Evolutionary conservation across 2,888 invertebrate genomes (phyloP).

Genomic region (Onthophagus sagittarius): DNA sequence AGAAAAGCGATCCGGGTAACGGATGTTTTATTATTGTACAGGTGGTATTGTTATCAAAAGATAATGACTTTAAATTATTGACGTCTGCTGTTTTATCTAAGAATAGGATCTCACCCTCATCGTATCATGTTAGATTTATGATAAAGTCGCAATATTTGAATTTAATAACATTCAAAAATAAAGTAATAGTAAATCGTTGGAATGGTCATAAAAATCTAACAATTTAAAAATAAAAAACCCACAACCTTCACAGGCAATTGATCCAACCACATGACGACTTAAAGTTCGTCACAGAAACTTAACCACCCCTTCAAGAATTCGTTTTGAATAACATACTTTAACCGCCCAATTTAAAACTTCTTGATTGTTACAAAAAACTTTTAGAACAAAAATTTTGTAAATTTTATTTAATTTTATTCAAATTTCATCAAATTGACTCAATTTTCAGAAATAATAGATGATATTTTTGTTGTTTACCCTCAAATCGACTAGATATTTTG

Average conservation of each 20-base stretch:
- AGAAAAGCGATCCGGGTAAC: neutral
- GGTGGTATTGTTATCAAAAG: neutral
- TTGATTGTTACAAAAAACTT: too few relatives aligned
- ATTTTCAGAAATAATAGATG: too few relatives aligned
- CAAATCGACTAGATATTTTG: too few relatives aligned
- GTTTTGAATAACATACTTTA: neutral
- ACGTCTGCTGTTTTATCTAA: neutral
- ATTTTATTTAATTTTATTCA: too few relatives aligned
- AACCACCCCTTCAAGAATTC: conserved; percentile 11
- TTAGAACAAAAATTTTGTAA: too few relatives aligned
- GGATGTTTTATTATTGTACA: neutral
- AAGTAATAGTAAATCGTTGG: too few relatives aligned
- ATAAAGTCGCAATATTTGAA: too few relatives aligned
- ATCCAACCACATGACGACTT: conserved; percentile 19
- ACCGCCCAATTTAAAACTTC: too few relatives aligned
- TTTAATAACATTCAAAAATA: too few relatives aligned
- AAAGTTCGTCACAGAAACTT: conserved; percentile 20
- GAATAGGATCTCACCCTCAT: neutral
- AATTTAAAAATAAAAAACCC: neutral
- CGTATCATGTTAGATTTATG: neutral
- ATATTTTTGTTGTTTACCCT: too few relatives aligned
- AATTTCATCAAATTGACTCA: too few relatives aligned
- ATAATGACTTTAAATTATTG: neutral
- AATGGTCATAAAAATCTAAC: too few relatives aligned
- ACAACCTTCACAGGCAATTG: neutral